These are phyloP conservation scores for Tetheella fluctuosa DNA, from an alignment of 2,888 invertebrate genomes.

Conservation along the genomic window DNA sequence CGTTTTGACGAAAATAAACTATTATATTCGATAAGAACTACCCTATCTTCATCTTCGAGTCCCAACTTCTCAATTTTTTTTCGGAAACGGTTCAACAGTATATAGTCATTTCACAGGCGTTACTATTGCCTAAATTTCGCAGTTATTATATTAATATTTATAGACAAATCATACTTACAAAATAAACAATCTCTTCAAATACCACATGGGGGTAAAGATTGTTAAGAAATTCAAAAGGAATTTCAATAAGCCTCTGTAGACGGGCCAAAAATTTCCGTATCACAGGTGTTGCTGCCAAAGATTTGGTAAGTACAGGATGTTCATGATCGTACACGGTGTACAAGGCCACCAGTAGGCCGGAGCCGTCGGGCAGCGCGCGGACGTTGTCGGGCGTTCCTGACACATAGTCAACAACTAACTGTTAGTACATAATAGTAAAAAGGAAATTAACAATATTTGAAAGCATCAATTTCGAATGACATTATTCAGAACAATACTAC, in stretches of 20 bases:
- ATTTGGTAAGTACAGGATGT: slow-evolving; percentile 81
- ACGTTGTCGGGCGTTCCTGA: slow-evolving; percentile 87
- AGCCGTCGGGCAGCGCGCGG: slow-evolving; percentile 81
- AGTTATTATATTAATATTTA: neutral
- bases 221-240: slow-evolving; percentile 86
- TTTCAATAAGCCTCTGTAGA: slow-evolving; percentile 83
- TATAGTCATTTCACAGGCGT: no score
- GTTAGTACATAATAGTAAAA: neutral
- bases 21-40: no score
- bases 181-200: slow-evolving; percentile 85
- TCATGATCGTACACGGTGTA: slow-evolving; percentile 81
- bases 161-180: slow-evolving; percentile 68
- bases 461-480: slow-evolving; percentile 5
- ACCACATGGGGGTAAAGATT: slow-evolving; percentile 86
- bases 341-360: slow-evolving; percentile 87
- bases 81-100: no score
- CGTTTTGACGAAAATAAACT: no score
- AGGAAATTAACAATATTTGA: neutral
- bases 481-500: slow-evolving; percentile 22
- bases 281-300: slow-evolving; percentile 85
- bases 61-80: no score
- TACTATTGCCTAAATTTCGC: no score
- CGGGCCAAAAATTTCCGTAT: slow-evolving; percentile 87
- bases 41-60: no score
- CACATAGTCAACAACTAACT: neutral